These are phyloP conservation scores for Sphaerophoria taeniata DNA, from an alignment of 2,888 invertebrate genomes.

Conservation along the genomic window DNA sequence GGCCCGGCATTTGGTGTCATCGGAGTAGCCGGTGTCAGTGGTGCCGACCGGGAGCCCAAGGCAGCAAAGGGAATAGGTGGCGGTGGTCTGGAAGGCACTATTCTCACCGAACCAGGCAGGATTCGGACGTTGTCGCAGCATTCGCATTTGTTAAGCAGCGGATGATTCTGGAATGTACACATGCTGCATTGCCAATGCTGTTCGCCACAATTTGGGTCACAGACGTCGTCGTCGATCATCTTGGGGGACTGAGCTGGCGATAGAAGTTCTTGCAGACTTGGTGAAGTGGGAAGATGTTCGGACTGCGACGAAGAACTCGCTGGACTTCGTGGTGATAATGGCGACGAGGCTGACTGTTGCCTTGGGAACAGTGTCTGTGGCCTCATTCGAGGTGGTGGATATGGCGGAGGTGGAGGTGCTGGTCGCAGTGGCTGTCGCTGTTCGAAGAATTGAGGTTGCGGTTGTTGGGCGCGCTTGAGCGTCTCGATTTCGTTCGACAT, in stretches of 20 bases:
- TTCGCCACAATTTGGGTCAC: constrained; percentile 29
- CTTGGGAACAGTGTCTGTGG: constrained; percentile 37
- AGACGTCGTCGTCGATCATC: constrained; percentile 18
- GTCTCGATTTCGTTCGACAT: constrained; percentile 59
- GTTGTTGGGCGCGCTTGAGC: constrained; percentile 29
- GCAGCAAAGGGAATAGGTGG: constrained; percentile 25
- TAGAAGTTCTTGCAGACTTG: background rate
- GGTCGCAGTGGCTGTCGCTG: constrained; percentile 49
- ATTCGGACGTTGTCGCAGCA: constrained; percentile 61
- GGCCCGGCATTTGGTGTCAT: constrained; percentile 26
- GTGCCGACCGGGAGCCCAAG: constrained; percentile 43
- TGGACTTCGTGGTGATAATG: constrained; percentile 24
- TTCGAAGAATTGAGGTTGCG: background rate
- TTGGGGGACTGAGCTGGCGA: constrained; percentile 25
- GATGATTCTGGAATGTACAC: constrained; percentile 70
- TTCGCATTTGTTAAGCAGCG: constrained; percentile 65
- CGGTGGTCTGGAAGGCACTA: constrained; percentile 57
- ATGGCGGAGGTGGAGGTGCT: constrained; percentile 61
- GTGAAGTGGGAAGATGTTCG: background rate
- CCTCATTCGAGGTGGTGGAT: constrained; percentile 39
- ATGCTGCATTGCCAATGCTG: constrained; percentile 64
- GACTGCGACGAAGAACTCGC: constrained; percentile 29
- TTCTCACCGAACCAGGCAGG: constrained; percentile 54
- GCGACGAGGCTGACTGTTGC: background rate
- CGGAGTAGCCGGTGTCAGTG: constrained; percentile 54